phyloP scores from a whole-genome alignment of 2,113 vertebrate species.

The rabbit (Oryctolagus cuniculus) region mOryCun1.1 NC_091436.1:6547001-6547500 shows the following conservation, averaged over 20 bases:
- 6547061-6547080: background rate
- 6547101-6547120: background rate
- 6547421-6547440: background rate
- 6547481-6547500: background rate
- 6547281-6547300: background rate
- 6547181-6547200: background rate
- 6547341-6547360: background rate
- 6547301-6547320: background rate
- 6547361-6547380: background rate
- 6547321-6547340: background rate
- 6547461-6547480: background rate
- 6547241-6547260: background rate
- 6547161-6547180: background rate
- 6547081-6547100: background rate
- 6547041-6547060: constrained; percentile 18
- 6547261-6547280: background rate
- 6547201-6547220: background rate
- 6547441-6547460: background rate
- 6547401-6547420: background rate
- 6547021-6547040: background rate
- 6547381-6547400: background rate
- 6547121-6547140: background rate
- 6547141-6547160: background rate
- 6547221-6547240: background rate
- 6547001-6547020: constrained; percentile 49